Conservation (phyloP, 2,113 vertebrate genomes). For the Edolisoma coerulescens region DNA sequence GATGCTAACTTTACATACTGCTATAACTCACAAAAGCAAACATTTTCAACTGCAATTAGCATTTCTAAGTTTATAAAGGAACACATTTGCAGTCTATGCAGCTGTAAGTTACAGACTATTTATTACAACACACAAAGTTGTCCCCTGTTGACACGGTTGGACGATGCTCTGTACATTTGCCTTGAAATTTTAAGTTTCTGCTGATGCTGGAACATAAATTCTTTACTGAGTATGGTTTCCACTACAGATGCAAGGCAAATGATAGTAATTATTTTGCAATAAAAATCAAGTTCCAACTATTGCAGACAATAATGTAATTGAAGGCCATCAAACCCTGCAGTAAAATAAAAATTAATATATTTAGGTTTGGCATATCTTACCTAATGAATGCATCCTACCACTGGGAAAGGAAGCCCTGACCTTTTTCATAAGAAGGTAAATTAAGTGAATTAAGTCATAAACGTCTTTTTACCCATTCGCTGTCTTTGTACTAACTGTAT, state of each 20-base stretch:
- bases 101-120: neutral
- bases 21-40: neutral
- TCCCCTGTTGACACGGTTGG: neutral
- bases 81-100: neutral
- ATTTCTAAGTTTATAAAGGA: neutral
- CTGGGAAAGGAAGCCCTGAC: neutral
- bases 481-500: neutral
- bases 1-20: neutral
- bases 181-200: neutral
- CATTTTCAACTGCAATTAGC: neutral
- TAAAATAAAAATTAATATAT: neutral
- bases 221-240: neutral
- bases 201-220: neutral
- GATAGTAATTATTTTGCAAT: neutral
- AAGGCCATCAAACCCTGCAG: neutral
- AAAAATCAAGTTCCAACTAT: neutral
- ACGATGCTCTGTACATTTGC: neutral
- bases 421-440: neutral
- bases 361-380: neutral
- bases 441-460: neutral
- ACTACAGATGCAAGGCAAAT: neutral
- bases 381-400: neutral
- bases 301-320: neutral
- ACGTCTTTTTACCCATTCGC: neutral
- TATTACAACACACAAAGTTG: neutral